phyloP scores from a whole-genome alignment of 2,113 vertebrate genomes.

The Chloroceryle aenea region DNA sequence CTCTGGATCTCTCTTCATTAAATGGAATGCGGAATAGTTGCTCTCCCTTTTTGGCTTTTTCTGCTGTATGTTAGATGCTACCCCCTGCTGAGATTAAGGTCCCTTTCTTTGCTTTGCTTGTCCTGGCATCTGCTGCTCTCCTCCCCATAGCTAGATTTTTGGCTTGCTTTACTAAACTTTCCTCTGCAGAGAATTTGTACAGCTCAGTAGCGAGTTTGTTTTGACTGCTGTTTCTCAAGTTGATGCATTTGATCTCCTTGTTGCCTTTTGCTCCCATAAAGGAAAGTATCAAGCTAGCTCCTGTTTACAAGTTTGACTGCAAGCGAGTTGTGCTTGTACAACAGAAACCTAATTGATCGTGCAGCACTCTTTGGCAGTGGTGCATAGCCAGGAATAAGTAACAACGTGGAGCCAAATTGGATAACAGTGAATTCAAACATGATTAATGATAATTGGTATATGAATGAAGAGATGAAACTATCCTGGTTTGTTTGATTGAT shows the following conservation, averaged over 20 bases:
- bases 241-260: not conserved
- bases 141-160: not conserved
- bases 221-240: not conserved
- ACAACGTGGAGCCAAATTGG: not conserved
- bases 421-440: not conserved
- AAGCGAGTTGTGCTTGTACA: not conserved
- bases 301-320: not conserved
- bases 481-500: not conserved
- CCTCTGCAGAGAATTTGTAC: not conserved
- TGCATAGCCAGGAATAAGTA: not conserved
- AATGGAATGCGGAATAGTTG: not conserved
- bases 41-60: not conserved
- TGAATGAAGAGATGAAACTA: not conserved
- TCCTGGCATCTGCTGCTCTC: not conserved
- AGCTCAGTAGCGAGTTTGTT: not conserved
- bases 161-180: not conserved
- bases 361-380: not conserved
- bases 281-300: not conserved
- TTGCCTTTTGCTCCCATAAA: not conserved
- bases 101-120: not conserved
- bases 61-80: not conserved
- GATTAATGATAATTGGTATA: not conserved
- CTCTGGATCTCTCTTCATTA: not conserved
- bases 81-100: not conserved
- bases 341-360: not conserved